Conservation (phyloP, 2,888 invertebrate genomes). For the Augochlorella aurata region DNA sequence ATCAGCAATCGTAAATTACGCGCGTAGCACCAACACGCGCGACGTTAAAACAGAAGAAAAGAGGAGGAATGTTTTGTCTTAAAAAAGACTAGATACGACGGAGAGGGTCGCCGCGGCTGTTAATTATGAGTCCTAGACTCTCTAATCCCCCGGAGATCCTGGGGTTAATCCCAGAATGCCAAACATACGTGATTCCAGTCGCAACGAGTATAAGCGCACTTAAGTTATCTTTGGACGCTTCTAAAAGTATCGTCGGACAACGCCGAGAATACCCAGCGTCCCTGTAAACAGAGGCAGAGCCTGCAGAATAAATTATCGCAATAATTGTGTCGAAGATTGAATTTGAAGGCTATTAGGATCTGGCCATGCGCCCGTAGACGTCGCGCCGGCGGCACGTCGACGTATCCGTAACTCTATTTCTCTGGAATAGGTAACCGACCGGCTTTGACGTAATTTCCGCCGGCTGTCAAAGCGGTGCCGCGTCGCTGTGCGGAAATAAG, state of each 20-base stretch:
- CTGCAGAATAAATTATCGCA: background rate
- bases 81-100: slow-evolving; percentile 1
- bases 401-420: background rate
- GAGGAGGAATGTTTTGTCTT: background rate
- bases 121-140: slow-evolving; percentile 23
- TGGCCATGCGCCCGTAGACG: background rate
- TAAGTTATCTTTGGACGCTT: slow-evolving; percentile 41
- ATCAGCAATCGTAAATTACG: background rate
- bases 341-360: background rate
- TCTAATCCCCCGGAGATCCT: slow-evolving; percentile 2
- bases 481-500: background rate
- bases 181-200: slow-evolving; percentile 43
- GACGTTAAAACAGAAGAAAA: background rate
- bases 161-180: slow-evolving; percentile 44
- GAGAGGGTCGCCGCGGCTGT: slow-evolving; percentile 14
- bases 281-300: background rate
- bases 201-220: slow-evolving; percentile 18
- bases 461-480: background rate
- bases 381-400: background rate
- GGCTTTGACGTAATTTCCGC: background rate
- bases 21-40: background rate
- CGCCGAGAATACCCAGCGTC: background rate
- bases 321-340: slow-evolving; percentile 1
- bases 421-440: background rate
- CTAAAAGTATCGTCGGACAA: slow-evolving; percentile 23